Conservation (phyloP, 2,888 invertebrate genomes). For the Nomada fabriciana region DNA sequence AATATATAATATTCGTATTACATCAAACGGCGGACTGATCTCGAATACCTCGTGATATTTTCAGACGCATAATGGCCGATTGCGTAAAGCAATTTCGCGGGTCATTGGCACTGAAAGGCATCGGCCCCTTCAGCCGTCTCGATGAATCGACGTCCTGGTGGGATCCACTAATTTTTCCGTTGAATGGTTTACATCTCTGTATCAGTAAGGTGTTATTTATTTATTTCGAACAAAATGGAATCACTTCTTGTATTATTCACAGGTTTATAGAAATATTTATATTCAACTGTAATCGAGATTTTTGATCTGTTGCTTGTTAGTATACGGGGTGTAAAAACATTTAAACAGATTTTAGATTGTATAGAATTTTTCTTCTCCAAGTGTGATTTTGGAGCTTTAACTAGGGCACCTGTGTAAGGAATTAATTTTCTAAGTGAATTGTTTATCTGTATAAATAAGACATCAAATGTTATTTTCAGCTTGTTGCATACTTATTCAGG, state of each 20-base stretch:
- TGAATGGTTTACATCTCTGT: slow-evolving; percentile 46
- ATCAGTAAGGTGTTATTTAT: slow-evolving; percentile 44
- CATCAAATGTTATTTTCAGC: too few species aligned
- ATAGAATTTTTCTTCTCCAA: too few species aligned
- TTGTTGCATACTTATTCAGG: too few species aligned
- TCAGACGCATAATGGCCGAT: slow-evolving; percentile 77
- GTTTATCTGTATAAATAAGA: background rate
- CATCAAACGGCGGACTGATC: slow-evolving; percentile 69
- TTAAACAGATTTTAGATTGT: too few species aligned
- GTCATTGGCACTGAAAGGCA: slow-evolving; percentile 76
- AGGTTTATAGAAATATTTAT: background rate
- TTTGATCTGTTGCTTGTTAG: too few species aligned
- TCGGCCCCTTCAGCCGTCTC: slow-evolving; percentile 34
- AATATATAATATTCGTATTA: slow-evolving; percentile 78
- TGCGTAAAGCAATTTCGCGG: slow-evolving; percentile 79
- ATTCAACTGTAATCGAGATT: too few species aligned
- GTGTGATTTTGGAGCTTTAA: background rate
- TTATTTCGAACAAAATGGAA: background rate
- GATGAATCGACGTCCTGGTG: slow-evolving; percentile 56
- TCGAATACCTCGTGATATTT: slow-evolving; percentile 69
- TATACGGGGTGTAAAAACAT: too few species aligned
- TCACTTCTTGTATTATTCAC: background rate
- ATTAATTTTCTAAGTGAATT: background rate
- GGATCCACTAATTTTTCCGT: slow-evolving; percentile 62
- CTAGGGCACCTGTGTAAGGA: background rate